Conservation (phyloP, 1,140 invertebrate genomes). For the Delia radicum region DNA sequence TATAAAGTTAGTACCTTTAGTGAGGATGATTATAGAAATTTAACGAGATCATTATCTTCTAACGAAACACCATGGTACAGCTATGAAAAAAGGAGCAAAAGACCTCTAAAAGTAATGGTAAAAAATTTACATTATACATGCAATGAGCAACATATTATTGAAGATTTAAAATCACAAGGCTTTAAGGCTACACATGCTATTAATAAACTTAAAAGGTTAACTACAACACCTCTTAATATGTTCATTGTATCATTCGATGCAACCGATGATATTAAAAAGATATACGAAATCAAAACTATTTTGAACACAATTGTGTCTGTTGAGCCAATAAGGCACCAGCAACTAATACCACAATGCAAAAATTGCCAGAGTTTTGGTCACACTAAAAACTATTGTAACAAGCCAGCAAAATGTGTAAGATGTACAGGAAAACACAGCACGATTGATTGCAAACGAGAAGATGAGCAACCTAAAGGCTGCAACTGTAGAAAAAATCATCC, state of each 20-base stretch:
- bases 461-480: not conserved
- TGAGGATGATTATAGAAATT: too few relatives aligned
- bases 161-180: not conserved
- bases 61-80: too few relatives aligned
- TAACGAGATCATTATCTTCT: too few relatives aligned
- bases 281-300: too few relatives aligned
- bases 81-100: too few relatives aligned
- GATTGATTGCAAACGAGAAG: not conserved
- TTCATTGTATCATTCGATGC: not conserved
- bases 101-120: too few relatives aligned
- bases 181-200: not conserved
- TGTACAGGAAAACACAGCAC: too few relatives aligned
- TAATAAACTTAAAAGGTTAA: not conserved
- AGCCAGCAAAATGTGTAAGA: not conserved
- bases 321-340: not conserved
- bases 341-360: not conserved
- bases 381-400: not conserved
- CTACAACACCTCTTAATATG: not conserved
- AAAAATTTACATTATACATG: too few relatives aligned
- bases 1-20: too few relatives aligned
- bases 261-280: not conserved
- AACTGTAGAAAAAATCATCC: not conserved
- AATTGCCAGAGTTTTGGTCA: too few relatives aligned
- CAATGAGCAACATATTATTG: too few relatives aligned
- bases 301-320: not conserved